Percentiles rank a stretch among this genome's conserved stretches.
Conservation (phyloP, 2,888 invertebrate species). For the Lissocephala sabroskyi region DNA sequence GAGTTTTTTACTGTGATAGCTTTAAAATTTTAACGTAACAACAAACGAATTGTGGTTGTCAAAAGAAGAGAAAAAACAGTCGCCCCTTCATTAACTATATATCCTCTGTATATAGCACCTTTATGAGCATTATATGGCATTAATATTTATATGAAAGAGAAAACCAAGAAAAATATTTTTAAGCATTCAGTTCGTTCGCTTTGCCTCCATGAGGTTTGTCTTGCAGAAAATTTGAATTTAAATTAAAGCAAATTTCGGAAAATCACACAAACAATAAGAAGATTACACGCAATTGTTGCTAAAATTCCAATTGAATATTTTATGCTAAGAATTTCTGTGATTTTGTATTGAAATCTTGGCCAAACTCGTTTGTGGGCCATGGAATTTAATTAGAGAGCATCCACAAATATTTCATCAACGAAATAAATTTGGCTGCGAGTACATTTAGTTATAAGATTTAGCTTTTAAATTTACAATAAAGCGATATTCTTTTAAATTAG, state of each 20-base stretch:
- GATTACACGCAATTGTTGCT: conserved; percentile 33
- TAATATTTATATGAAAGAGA: conserved; percentile 26
- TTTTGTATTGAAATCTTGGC: conserved; percentile 33
- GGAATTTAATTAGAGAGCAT: conserved; percentile 13
- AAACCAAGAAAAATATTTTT: conserved; percentile 28
- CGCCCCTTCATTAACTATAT: conserved; percentile 7
- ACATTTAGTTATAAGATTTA: conserved; percentile 7
- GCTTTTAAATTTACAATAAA: conserved; percentile 2
- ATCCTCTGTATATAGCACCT: conserved; percentile 20
- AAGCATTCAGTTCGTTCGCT: conserved; percentile 34
- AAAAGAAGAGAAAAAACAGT: too few species aligned
- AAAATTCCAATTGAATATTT: conserved; percentile 14
- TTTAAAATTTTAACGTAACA: conserved; percentile 19
- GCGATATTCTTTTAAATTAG: conserved; percentile 1
- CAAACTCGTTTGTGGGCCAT: conserved; percentile 25
- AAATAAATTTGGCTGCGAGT: too few species aligned
- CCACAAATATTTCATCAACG: too few species aligned
- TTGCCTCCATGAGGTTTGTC: conserved; percentile 51
- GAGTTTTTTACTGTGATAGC: conserved; percentile 47
- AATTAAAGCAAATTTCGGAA: conserved; percentile 25
- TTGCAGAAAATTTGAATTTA: conserved; percentile 34
- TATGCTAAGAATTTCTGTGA: conserved; percentile 48
- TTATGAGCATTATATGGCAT: background rate
- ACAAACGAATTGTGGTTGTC: conserved; percentile 14
- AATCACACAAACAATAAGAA: conserved; percentile 18